Evolutionary conservation across 2,113 vertebrate genomes (phyloP).

Genomic region (Vicugna pacos): DNA sequence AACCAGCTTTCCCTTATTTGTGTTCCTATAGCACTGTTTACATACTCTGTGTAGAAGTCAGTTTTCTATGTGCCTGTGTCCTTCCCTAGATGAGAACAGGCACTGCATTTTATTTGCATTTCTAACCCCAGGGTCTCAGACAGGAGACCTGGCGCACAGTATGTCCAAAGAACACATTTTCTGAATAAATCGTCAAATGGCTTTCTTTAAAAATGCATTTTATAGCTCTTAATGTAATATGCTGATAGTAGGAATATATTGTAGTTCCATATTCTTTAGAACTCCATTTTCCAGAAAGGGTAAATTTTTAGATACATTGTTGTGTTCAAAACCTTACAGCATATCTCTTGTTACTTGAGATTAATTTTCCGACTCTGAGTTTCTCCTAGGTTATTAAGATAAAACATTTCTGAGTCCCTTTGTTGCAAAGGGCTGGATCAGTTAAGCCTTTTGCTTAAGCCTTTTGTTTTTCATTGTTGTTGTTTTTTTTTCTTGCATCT

Average conservation of each 20-base stretch:
- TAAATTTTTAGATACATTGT: background rate
- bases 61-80: background rate
- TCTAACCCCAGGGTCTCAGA: background rate
- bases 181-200: background rate
- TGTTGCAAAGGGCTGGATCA: slow-evolving; percentile 7
- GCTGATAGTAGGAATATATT: background rate
- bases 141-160: background rate
- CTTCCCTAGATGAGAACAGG: background rate
- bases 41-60: background rate
- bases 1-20: background rate
- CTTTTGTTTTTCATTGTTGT: background rate
- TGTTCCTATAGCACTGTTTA: background rate
- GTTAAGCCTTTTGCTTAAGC: background rate
- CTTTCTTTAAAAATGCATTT: background rate
- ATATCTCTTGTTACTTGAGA: slow-evolving; percentile 48
- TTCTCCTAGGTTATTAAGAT: slow-evolving; percentile 24
- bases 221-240: background rate
- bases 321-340: background rate
- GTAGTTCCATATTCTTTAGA: background rate
- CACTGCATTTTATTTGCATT: background rate
- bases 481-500: background rate
- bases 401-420: slow-evolving; percentile 28
- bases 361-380: slow-evolving; percentile 57
- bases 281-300: background rate
- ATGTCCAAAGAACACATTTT: background rate